Conservation (phyloP, 2,113 vertebrate species). For the Gallinago jamesoni region DNA sequence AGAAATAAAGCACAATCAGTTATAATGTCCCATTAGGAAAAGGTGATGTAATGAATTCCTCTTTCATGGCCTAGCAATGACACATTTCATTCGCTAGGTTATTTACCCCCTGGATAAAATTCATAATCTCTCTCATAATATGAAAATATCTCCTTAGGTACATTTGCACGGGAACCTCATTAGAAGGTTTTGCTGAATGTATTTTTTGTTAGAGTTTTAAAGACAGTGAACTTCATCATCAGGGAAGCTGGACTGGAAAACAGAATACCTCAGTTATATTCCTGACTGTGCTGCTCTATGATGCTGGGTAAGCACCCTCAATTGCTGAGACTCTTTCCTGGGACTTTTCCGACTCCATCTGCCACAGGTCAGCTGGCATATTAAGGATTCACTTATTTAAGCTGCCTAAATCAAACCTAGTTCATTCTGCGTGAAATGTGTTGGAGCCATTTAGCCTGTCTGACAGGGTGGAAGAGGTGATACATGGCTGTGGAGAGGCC, state of each 20-base stretch:
- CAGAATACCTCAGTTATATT: neutral
- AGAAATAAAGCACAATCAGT: constrained; percentile 39
- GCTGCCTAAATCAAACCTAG: neutral
- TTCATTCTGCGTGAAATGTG: neutral
- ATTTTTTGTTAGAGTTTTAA: neutral
- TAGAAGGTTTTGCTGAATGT: constrained; percentile 25
- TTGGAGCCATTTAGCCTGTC: neutral
- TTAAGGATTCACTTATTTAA: neutral
- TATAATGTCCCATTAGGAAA: constrained; percentile 70
- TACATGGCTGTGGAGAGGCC: neutral
- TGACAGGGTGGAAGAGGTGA: neutral
- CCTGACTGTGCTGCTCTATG: neutral
- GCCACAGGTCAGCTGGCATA: neutral
- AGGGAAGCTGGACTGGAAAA: neutral
- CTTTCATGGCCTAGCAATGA: constrained; percentile 71
- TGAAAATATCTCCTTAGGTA: constrained; percentile 42
- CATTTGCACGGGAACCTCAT: neutral
- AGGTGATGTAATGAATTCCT: constrained; percentile 72
- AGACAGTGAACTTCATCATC: neutral
- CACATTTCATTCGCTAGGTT: constrained; percentile 72
- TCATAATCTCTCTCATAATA: constrained; percentile 51
- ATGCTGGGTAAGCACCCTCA: neutral
- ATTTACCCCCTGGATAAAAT: constrained; percentile 70
- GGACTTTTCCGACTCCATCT: neutral
- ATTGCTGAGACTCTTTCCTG: neutral